Conservation (phyloP, 2,888 invertebrate genomes). For the Sabellastarte sp. region DNA sequence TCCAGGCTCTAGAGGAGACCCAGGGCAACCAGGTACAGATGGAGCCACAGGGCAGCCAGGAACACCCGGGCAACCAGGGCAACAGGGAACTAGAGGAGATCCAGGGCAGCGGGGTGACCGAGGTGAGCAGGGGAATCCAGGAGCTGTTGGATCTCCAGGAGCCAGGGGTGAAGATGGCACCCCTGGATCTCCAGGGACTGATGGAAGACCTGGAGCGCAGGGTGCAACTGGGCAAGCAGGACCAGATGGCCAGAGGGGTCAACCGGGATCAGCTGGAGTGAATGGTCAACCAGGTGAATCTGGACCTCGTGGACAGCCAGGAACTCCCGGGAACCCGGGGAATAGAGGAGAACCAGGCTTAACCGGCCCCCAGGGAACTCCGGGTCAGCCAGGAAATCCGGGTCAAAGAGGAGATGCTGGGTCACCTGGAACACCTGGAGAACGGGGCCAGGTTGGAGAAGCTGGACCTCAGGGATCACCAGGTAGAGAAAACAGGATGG, state of each 20-base stretch:
- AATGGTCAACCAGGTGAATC: constrained; percentile 3
- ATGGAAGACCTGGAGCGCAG: constrained; percentile 4
- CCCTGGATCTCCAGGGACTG: constrained; percentile 4
- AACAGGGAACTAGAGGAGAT: constrained; percentile 6
- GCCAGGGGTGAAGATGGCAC: constrained; percentile 3
- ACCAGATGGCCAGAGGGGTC: too few relatives aligned
- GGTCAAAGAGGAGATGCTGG: constrained; percentile 3
- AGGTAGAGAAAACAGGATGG: too few relatives aligned
- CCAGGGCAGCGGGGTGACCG: constrained; percentile 6
- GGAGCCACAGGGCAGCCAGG: constrained; percentile 14
- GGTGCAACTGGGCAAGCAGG: too few relatives aligned
- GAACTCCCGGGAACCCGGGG: not conserved
- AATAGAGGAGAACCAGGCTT: not conserved
- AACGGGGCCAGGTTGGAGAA: not conserved
- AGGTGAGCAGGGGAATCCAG: not conserved
- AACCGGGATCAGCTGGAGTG: too few relatives aligned
- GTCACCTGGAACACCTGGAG: constrained; percentile 12
- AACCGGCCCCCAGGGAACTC: not conserved
- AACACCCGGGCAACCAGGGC: constrained; percentile 5
- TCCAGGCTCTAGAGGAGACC: not conserved
- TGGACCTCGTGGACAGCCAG: not conserved
- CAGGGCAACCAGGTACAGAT: not conserved
- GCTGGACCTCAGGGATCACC: constrained; percentile 9
- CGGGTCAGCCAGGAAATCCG: not conserved
- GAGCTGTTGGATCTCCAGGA: constrained; percentile 2